phyloP scores from a whole-genome alignment of 2,113 vertebrate species.

The Capreolus pygargus region DNA sequence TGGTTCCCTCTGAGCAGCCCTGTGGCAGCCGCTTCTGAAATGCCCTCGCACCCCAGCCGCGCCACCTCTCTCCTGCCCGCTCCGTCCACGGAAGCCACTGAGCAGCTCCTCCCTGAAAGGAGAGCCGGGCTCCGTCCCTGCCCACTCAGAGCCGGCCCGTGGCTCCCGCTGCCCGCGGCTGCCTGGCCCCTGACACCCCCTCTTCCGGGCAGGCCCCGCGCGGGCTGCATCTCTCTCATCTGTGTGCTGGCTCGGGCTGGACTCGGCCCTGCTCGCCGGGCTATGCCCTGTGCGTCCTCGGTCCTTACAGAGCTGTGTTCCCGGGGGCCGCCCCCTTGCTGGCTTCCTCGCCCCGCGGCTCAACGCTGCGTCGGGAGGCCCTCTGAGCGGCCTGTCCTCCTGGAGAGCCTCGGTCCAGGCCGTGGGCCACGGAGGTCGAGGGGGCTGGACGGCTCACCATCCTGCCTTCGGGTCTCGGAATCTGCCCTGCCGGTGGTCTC shows the following conservation, averaged over 20 bases:
- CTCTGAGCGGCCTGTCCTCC: background rate
- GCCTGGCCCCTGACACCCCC: too few relatives aligned
- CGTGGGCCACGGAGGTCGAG: rapidly evolving
- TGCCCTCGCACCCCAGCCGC: rapidly evolving
- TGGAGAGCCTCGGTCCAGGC: rapidly evolving
- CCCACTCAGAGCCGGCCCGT: background rate
- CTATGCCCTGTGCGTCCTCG: rapidly evolving
- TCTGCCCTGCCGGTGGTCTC: rapidly evolving
- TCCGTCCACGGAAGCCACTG: rapidly evolving
- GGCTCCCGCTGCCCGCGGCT: background rate
- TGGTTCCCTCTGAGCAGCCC: background rate
- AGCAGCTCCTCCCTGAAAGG: background rate
- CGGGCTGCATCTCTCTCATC: rapidly evolving
- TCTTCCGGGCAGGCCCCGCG: rapidly evolving
- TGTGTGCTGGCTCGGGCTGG: rapidly evolving
- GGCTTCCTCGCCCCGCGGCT: rapidly evolving
- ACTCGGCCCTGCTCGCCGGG: background rate
- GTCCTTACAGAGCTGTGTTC: background rate
- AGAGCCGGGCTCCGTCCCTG: background rate
- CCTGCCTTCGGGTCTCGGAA: rapidly evolving
- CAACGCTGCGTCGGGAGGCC: rapidly evolving
- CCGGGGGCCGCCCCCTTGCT: rapidly evolving
- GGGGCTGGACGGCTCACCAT: rapidly evolving
- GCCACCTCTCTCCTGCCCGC: rapidly evolving
- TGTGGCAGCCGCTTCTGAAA: background rate